Evolutionary conservation across 2,888 invertebrate species (phyloP).

Genomic region (Drosophila macrospina): DNA sequence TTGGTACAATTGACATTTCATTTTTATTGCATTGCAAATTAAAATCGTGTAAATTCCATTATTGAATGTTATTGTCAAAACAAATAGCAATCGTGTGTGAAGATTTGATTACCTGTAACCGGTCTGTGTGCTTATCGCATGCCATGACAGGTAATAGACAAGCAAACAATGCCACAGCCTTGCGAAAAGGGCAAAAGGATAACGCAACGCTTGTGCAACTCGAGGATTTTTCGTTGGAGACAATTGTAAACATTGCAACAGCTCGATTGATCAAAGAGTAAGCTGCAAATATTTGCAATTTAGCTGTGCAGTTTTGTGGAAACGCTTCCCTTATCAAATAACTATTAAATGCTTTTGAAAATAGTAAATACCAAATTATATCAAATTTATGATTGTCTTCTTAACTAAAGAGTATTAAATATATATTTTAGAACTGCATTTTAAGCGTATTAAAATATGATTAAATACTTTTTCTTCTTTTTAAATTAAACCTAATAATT

Average conservation of each 20-base stretch:
- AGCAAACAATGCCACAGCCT: not conserved
- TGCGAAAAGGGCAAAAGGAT: not conserved
- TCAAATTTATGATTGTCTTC: no score
- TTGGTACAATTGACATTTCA: not conserved
- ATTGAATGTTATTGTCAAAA: slow-evolving; percentile 28
- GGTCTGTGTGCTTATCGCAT: not conserved
- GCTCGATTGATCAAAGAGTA: not conserved
- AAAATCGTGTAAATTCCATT: slow-evolving; percentile 48
- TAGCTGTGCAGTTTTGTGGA: not conserved
- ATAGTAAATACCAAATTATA: no score
- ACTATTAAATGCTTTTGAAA: no score
- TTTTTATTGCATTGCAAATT: slow-evolving; percentile 25
- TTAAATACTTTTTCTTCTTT: no score
- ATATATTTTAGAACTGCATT: no score
- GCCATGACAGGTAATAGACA: not conserved
- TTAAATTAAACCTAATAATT: no score
- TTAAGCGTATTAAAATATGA: no score
- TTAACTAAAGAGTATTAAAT: no score
- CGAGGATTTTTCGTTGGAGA: slow-evolving; percentile 14
- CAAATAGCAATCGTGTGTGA: slow-evolving; percentile 23
- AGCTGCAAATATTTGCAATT: not conserved
- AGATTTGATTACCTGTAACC: slow-evolving; percentile 1
- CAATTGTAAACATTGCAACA: slow-evolving; percentile 11
- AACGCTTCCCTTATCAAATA: no score
- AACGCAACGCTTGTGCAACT: slow-evolving; percentile 9